Evolutionary conservation across 2,888 invertebrate species (phyloP).

Genomic region (Balanococcus diminutus): DNA sequence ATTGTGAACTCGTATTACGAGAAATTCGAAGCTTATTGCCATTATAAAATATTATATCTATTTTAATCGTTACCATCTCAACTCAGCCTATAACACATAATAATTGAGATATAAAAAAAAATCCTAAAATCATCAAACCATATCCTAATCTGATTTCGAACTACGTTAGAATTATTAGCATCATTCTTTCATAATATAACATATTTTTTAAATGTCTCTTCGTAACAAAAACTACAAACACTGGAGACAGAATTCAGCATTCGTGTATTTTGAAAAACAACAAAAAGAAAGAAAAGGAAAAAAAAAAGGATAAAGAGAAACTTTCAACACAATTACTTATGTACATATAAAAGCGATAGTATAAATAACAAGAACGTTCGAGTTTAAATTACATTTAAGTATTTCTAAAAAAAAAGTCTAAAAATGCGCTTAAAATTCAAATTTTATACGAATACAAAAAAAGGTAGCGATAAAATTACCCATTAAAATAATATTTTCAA

Average conservation of each 20-base stretch:
- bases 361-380: not conserved
- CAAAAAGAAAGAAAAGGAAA: not conserved
- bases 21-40: no score
- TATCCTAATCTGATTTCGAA: no score
- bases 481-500: not conserved
- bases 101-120: no score
- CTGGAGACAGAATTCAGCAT: not conserved
- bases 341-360: constrained; percentile 2
- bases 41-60: no score
- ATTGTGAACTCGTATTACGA: no score
- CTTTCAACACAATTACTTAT: not conserved
- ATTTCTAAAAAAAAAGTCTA: not conserved
- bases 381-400: not conserved
- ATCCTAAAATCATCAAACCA: no score
- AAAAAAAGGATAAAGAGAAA: not conserved
- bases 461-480: constrained; percentile 12
- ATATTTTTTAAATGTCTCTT: no score
- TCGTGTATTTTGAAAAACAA: not conserved
- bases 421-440: constrained; percentile 19
- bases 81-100: no score
- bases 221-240: not conserved
- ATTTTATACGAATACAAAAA: not conserved
- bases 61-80: no score
- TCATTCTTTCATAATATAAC: no score
- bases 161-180: no score